phyloP scores from a whole-genome alignment of 2,797 vertebrate genomes.

The Morus bassanus region DNA sequence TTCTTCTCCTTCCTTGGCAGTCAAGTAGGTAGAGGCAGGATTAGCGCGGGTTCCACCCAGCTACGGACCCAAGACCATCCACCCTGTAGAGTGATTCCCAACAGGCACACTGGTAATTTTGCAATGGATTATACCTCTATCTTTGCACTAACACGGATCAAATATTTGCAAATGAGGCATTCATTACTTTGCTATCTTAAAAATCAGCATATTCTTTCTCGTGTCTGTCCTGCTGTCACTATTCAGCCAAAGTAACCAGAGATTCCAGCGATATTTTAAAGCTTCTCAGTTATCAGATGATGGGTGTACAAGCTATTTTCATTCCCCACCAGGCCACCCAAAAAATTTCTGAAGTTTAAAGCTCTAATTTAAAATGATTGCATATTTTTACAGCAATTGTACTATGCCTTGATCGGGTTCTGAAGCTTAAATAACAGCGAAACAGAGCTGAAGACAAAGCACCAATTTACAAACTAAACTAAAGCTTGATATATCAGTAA shows the following conservation, averaged over 20 bases:
- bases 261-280: background rate
- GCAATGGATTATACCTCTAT: background rate
- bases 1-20: background rate
- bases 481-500: background rate
- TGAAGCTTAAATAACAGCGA: background rate
- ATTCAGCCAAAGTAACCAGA: background rate
- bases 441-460: background rate
- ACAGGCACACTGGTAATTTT: background rate
- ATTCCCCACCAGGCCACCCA: background rate
- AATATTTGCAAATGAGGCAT: background rate
- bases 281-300: background rate
- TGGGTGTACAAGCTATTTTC: background rate
- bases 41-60: background rate
- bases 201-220: background rate
- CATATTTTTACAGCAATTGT: background rate
- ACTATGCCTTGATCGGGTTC: background rate
- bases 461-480: background rate
- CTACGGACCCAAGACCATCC: rapidly evolving
- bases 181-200: background rate
- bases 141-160: background rate
- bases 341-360: background rate
- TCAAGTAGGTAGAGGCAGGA: background rate
- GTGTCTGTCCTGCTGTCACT: background rate
- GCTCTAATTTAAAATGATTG: background rate
- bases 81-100: background rate